A percentile compares a stretch with the other conserved stretches of the same genome.
Evolutionary conservation across 2,797 vertebrate genomes (phyloP).

Genomic region (Pagetopsis macropterus): DNA sequence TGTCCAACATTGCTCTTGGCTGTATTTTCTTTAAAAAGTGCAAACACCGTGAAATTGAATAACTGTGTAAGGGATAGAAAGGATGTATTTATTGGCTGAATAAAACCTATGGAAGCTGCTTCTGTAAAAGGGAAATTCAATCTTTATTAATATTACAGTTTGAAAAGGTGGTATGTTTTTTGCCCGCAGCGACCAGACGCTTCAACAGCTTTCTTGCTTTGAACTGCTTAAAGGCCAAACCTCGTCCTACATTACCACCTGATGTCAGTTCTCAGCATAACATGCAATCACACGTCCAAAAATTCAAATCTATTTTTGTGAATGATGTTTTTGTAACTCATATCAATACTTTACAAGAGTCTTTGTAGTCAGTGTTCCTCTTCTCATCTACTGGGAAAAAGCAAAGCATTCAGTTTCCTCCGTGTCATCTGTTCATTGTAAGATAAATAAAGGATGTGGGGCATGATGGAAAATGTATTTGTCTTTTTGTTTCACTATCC

Average conservation of each 20-base stretch:
- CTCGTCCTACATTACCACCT: slow-evolving; percentile 38
- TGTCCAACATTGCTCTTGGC: not conserved
- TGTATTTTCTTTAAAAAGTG: slow-evolving; percentile 27
- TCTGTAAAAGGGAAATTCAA: slow-evolving; percentile 15
- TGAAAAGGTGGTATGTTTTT: slow-evolving; percentile 16
- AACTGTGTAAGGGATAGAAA: slow-evolving; percentile 30
- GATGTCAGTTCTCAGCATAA: slow-evolving; percentile 13
- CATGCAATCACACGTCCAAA: not conserved
- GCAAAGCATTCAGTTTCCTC: slow-evolving; percentile 30
- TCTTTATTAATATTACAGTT: slow-evolving; percentile 13
- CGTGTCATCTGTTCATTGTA: slow-evolving; percentile 42
- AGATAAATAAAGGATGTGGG: slow-evolving; percentile 73
- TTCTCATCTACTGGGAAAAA: not conserved
- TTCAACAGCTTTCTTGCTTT: slow-evolving; percentile 11
- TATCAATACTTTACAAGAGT: slow-evolving; percentile 6
- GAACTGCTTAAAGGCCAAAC: slow-evolving; percentile 22
- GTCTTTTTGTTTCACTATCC: slow-evolving; percentile 2
- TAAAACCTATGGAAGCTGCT: slow-evolving; percentile 27
- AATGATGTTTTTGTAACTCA: slow-evolving; percentile 32
- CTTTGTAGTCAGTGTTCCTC: slow-evolving; percentile 1
- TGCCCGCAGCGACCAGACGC: not conserved
- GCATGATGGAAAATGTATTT: slow-evolving; percentile 81
- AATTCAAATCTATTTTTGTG: slow-evolving; percentile 25
- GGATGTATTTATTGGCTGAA: slow-evolving; percentile 55
- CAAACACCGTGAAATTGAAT: slow-evolving; percentile 15